These are phyloP conservation scores for Mobula hypostoma DNA, from an alignment of 2,113 vertebrate species.

Conservation along the genomic window DNA sequence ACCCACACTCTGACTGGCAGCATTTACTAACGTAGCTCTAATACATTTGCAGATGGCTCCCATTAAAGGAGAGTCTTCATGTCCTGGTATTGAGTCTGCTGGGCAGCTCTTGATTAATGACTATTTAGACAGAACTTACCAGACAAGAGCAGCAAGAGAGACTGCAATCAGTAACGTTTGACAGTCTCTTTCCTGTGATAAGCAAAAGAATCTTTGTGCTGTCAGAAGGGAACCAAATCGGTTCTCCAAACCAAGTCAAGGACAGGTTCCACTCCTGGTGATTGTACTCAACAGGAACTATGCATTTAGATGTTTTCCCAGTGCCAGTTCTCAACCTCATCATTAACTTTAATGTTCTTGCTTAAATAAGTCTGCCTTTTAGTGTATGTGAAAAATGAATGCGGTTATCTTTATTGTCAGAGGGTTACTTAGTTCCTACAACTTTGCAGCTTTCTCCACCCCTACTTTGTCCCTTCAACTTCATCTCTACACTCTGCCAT, in stretches of 20 bases:
- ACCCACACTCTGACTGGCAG: slow-evolving; percentile 50
- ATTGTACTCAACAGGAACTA: slow-evolving; percentile 59
- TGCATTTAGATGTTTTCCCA: slow-evolving; percentile 63
- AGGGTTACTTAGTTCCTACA: slow-evolving; percentile 49
- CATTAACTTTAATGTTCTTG: slow-evolving; percentile 60
- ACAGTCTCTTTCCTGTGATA: slow-evolving; percentile 50
- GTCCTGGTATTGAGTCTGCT: slow-evolving; percentile 43
- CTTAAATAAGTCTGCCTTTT: slow-evolving; percentile 62
- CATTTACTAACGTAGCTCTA: slow-evolving; percentile 49
- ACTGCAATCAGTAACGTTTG: slow-evolving; percentile 42
- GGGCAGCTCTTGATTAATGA: slow-evolving; percentile 50
- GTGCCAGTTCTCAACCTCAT: slow-evolving; percentile 57
- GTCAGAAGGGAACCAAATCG: slow-evolving; percentile 67
- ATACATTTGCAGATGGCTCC: slow-evolving; percentile 58
- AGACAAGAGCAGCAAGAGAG: slow-evolving; percentile 41
- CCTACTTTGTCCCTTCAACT: too few species aligned
- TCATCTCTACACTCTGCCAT: too few species aligned
- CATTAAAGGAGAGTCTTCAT: slow-evolving; percentile 46
- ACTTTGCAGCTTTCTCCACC: too few species aligned
- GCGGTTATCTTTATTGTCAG: slow-evolving; percentile 47
- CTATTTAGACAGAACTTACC: slow-evolving; percentile 45
- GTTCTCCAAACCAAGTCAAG: slow-evolving; percentile 71
- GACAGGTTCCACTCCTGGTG: slow-evolving; percentile 56
- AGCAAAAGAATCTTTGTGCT: slow-evolving; percentile 51
- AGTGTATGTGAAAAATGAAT: slow-evolving; percentile 59